Percentiles rank a stretch among this genome's conserved stretches.
Conservation (phyloP, 1,140 invertebrate genomes). For the Macrobrachium nipponense region DNA sequence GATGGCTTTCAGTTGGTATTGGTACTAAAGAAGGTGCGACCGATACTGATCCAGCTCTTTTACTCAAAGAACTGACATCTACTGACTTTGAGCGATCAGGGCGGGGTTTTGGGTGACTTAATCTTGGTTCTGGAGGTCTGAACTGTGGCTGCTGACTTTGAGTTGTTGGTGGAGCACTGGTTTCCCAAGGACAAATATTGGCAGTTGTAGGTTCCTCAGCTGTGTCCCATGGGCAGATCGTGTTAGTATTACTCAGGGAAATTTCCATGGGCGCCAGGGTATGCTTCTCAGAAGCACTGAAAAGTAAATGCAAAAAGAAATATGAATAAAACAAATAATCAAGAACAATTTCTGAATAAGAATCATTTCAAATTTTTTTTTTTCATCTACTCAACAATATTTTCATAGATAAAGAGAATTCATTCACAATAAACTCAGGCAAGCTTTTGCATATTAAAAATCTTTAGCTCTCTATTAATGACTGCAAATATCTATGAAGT, state of each 20-base stretch:
- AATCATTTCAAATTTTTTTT: too few species aligned
- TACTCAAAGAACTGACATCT: conserved; percentile 61
- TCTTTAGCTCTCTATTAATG: too few species aligned
- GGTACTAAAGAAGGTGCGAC: conserved; percentile 49
- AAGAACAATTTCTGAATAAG: too few species aligned
- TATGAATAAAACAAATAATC: background rate
- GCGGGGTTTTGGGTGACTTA: conserved; percentile 47
- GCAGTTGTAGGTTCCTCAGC: conserved; percentile 60
- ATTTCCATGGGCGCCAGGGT: conserved; percentile 32
- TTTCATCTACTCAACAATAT: too few species aligned
- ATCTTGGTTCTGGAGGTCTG: conserved; percentile 35
- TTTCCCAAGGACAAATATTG: conserved; percentile 80
- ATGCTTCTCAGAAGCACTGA: conserved; percentile 46
- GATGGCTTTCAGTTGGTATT: conserved; percentile 33
- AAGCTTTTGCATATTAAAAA: too few species aligned
- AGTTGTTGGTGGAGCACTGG: conserved; percentile 62
- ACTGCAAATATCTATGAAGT: too few species aligned
- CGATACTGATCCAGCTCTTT: conserved; percentile 60
- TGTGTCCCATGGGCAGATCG: conserved; percentile 64
- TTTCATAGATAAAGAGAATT: too few species aligned
- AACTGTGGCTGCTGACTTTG: conserved; percentile 20
- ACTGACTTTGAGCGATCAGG: conserved; percentile 63
- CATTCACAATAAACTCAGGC: too few species aligned
- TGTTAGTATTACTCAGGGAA: conserved; percentile 31
- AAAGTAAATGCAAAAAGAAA: conserved; percentile 18